A percentile compares a stretch with the other conserved stretches of the same genome.
phyloP scores from a whole-genome alignment of 30 jellyfish, hydroid and myxozoan species.

The Nemopilema nomurai region DNA sequence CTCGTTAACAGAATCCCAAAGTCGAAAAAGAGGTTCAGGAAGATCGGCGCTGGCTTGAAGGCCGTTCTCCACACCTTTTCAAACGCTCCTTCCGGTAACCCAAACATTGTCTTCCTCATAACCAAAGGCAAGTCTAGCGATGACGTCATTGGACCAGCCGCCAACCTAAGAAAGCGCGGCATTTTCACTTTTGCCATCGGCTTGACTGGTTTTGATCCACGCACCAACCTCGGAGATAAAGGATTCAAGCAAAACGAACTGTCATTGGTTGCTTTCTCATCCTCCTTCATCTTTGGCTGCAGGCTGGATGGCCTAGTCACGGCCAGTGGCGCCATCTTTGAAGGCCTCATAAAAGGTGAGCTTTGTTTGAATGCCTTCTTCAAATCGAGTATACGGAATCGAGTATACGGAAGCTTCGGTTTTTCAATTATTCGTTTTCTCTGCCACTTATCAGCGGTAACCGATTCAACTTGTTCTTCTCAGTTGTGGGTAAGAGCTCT shows the following conservation, averaged over 20 bases:
- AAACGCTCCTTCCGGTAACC: constrained; percentile 93
- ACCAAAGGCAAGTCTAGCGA: constrained; percentile 88
- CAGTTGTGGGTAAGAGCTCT: constrained; percentile 62
- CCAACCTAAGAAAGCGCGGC: constrained; percentile 77
- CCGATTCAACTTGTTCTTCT: not conserved
- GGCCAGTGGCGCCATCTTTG: constrained; percentile 45
- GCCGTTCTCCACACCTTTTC: constrained; percentile 72
- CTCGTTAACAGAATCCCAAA: constrained; percentile 75
- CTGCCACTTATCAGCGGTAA: too few relatives aligned
- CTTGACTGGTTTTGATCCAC: constrained; percentile 71
- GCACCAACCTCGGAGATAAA: constrained; percentile 58
- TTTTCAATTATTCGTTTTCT: too few relatives aligned
- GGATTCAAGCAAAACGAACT: constrained; percentile 78
- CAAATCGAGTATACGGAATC: not conserved
- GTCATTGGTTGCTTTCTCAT: constrained; percentile 78
- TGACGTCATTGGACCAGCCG: constrained; percentile 72
- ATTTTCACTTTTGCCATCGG: constrained; percentile 78
- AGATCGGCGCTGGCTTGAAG: constrained; percentile 76
- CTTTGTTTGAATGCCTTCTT: not conserved
- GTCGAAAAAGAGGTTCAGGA: constrained; percentile 81
- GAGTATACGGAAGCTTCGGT: not conserved
- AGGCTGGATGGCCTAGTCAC: constrained; percentile 50
- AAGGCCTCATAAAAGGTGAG: constrained; percentile 38
- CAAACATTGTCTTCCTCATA: constrained; percentile 75
- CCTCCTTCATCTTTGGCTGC: constrained; percentile 70